Percentiles rank a stretch among this genome's conserved stretches.
phyloP scores from a whole-genome alignment of 2,888 invertebrate species.

The Pinctada fucata region DNA sequence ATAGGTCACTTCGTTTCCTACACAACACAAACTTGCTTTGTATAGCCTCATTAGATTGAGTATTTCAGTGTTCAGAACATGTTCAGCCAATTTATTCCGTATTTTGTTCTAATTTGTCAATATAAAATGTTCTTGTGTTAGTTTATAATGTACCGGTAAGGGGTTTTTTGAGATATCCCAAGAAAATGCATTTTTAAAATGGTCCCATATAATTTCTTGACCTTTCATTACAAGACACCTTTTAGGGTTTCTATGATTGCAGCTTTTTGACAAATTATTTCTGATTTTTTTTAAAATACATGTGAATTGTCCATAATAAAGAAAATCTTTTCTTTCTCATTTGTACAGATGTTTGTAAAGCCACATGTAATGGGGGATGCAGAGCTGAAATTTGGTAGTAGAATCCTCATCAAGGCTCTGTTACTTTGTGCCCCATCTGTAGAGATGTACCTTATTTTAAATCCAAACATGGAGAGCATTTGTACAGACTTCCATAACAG shows the following conservation, averaged over 20 bases:
- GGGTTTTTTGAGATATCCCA: slow-evolving; percentile 42
- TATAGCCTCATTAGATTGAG: slow-evolving; percentile 44
- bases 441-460: slow-evolving; percentile 40
- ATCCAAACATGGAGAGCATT: slow-evolving; percentile 33
- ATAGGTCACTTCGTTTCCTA: slow-evolving; percentile 1
- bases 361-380: slow-evolving; percentile 28
- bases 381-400: slow-evolving; percentile 30
- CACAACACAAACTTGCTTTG: slow-evolving; percentile 26
- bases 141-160: slow-evolving; percentile 37
- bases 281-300: slow-evolving; percentile 41
- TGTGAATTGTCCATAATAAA: slow-evolving; percentile 40
- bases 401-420: slow-evolving; percentile 36
- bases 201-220: slow-evolving; percentile 36
- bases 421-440: slow-evolving; percentile 49
- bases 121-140: slow-evolving; percentile 44
- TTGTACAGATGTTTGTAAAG: slow-evolving; percentile 21
- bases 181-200: slow-evolving; percentile 39
- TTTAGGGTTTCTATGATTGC: slow-evolving; percentile 7
- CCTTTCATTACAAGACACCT: slow-evolving; percentile 20
- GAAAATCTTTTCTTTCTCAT: slow-evolving; percentile 6
- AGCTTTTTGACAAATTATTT: slow-evolving; percentile 46
- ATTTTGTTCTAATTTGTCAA: slow-evolving; percentile 43
- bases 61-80: slow-evolving; percentile 43
- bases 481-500: slow-evolving; percentile 43
- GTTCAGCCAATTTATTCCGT: slow-evolving; percentile 48